phyloP scores from a whole-genome alignment of 2,113 vertebrate genomes.

The Sminthopsis crassicaudata region DNA sequence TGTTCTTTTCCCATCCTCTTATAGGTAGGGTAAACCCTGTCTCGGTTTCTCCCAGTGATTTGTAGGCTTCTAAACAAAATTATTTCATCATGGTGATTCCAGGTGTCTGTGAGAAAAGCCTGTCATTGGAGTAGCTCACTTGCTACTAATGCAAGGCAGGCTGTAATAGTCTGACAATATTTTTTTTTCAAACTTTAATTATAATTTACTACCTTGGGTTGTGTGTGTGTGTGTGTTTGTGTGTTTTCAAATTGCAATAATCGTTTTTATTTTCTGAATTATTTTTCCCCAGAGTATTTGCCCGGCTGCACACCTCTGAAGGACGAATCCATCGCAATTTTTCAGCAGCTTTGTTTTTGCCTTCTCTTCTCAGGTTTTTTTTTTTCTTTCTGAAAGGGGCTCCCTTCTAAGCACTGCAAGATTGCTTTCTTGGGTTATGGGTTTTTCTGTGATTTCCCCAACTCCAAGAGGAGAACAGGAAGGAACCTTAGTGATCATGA shows the following conservation, averaged over 20 bases:
- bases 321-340: background rate
- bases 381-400: background rate
- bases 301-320: background rate
- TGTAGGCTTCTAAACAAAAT: conserved; percentile 54
- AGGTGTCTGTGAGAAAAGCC: conserved; percentile 49
- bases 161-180: background rate
- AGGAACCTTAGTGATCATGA: background rate
- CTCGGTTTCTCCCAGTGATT: background rate
- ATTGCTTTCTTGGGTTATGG: background rate
- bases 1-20: background rate
- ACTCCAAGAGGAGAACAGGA: background rate
- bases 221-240: too few relatives aligned
- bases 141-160: background rate
- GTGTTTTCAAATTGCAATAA: background rate
- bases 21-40: background rate
- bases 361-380: background rate
- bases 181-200: background rate
- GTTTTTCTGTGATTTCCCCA: background rate
- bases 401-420: background rate
- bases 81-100: conserved; percentile 53
- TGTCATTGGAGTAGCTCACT: conserved; percentile 19
- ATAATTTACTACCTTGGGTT: background rate
- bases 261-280: background rate
- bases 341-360: background rate
- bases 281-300: background rate